phyloP scores from a whole-genome alignment of 2,888 invertebrate species.

The Drosophila infuscata region DNA sequence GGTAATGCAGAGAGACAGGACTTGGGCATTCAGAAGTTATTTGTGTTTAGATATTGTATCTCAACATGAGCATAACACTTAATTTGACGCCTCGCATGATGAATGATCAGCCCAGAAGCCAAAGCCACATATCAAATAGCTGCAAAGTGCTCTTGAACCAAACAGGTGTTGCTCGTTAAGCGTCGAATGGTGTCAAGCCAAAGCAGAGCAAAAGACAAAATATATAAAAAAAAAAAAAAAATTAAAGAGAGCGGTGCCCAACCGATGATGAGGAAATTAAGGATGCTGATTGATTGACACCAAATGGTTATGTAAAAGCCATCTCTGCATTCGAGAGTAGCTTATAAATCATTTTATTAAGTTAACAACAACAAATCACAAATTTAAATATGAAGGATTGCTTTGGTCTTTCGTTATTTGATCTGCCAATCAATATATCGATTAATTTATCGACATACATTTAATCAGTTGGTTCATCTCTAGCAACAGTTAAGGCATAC shows the following conservation, averaged over 20 bases:
- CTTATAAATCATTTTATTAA: slow-evolving; percentile 6
- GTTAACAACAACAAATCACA: background rate
- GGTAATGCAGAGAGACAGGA: slow-evolving; percentile 30
- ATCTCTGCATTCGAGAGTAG: background rate
- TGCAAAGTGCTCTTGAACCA: slow-evolving; percentile 21
- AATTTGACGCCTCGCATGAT: slow-evolving; percentile 61
- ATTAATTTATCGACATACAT: background rate
- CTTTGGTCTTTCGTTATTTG: background rate
- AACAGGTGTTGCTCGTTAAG: slow-evolving; percentile 52
- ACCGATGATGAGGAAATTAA: slow-evolving; percentile 22
- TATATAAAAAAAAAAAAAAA: background rate
- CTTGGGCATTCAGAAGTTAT: slow-evolving; percentile 22
- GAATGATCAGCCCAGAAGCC: slow-evolving; percentile 41
- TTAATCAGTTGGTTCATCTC: background rate
- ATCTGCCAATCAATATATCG: background rate
- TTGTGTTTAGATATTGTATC: slow-evolving; percentile 55
- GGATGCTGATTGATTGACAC: slow-evolving; percentile 35
- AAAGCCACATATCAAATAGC: slow-evolving; percentile 50
- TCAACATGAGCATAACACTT: slow-evolving; percentile 50
- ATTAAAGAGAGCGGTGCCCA: background rate
- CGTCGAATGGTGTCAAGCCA: slow-evolving; percentile 22
- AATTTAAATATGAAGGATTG: background rate
- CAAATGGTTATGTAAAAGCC: slow-evolving; percentile 8
- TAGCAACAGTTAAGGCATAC: background rate
- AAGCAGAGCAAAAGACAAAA: slow-evolving; percentile 1